Conservation (phyloP, 2,113 vertebrate species). For the Hystrix brachyura region DNA sequence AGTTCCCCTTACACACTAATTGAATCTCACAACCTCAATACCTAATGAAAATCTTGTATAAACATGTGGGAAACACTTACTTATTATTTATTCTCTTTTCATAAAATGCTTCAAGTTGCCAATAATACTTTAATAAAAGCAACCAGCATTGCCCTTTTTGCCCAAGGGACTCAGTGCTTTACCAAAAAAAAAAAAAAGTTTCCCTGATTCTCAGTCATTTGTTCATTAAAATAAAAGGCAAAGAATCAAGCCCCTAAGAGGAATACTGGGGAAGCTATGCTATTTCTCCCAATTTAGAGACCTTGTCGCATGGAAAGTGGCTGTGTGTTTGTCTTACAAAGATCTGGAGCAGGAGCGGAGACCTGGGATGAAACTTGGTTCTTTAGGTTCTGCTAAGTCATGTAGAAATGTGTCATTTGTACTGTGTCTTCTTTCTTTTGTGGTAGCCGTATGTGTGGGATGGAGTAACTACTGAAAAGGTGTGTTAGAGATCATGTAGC, state of each 20-base stretch:
- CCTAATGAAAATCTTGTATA: neutral
- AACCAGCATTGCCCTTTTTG: constrained; percentile 11
- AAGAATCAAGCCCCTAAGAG: neutral
- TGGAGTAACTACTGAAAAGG: neutral
- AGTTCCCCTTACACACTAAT: neutral
- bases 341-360: constrained; percentile 3
- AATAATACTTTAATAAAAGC: constrained; percentile 56
- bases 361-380: neutral
- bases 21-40: neutral
- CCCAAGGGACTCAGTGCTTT: constrained; percentile 42
- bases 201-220: constrained; percentile 57
- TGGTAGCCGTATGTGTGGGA: neutral
- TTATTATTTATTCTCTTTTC: constrained; percentile 61
- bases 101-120: constrained; percentile 58
- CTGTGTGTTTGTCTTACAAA: neutral
- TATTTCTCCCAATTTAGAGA: constrained; percentile 32
- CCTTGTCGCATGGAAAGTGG: neutral
- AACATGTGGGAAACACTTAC: constrained; percentile 21
- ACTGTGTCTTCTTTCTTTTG: neutral
- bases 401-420: neutral
- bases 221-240: constrained; percentile 40
- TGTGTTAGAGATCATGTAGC: neutral
- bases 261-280: neutral
- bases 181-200: neutral
- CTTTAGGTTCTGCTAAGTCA: neutral